These are phyloP conservation scores for Pardosa pseudoannulata DNA, from an alignment of 2,888 invertebrate genomes.

Conservation along the genomic window DNA sequence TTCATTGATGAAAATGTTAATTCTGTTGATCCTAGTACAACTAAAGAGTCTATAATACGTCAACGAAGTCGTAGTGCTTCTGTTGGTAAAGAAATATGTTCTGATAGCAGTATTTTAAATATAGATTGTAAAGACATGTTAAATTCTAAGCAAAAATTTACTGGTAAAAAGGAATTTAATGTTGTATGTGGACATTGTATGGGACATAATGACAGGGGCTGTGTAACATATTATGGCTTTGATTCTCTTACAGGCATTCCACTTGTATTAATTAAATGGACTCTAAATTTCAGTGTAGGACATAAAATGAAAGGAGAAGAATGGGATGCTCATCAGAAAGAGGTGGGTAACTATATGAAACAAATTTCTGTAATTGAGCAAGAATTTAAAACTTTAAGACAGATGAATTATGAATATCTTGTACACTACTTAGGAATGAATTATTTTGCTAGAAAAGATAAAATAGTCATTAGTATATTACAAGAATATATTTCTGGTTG, in stretches of 20 bases:
- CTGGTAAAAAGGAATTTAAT: conserved; percentile 51
- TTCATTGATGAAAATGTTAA: conserved; percentile 34
- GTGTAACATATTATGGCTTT: conserved; percentile 86
- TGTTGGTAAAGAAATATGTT: conserved; percentile 38
- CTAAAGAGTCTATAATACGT: background rate
- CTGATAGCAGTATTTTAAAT: conserved; percentile 21
- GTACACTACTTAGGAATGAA: conserved; percentile 87
- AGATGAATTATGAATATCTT: conserved; percentile 85
- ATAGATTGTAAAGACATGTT: conserved; percentile 53
- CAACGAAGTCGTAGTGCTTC: conserved; percentile 48
- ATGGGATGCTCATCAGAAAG: conserved; percentile 75
- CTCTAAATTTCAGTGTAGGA: conserved; percentile 76
- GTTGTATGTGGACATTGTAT: conserved; percentile 51
- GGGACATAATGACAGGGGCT: conserved; percentile 87
- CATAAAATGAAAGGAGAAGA: conserved; percentile 74
- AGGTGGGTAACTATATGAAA: conserved; percentile 76
- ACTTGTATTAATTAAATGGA: conserved; percentile 87
- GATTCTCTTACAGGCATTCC: conserved; percentile 86
- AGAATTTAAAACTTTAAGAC: conserved; percentile 85
- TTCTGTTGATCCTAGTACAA: background rate
- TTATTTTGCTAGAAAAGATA: conserved; percentile 81
- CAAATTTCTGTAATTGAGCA: conserved; percentile 84
- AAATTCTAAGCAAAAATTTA: conserved; percentile 48
- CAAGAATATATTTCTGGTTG: conserved; percentile 79
- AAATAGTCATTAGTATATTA: conserved; percentile 80